Percentiles rank a stretch among this genome's conserved stretches.
Conservation (phyloP, 2,113 vertebrate species). For the Pluvialis apricaria region DNA sequence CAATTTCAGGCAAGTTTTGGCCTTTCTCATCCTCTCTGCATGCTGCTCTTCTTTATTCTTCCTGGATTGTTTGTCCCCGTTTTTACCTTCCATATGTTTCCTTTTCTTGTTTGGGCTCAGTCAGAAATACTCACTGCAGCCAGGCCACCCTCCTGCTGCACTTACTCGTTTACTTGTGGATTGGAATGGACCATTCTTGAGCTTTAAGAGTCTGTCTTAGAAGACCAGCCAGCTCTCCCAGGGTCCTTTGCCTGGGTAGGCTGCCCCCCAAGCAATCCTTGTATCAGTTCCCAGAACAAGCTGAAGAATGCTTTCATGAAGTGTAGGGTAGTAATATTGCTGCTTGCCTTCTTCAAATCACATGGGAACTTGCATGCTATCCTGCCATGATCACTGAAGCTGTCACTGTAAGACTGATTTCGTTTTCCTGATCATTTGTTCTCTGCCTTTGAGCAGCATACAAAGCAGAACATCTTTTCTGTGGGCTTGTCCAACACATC, state of each 20-base stretch:
- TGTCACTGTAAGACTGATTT: neutral
- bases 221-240: neutral
- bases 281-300: neutral
- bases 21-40: neutral
- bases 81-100: neutral
- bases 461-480: neutral
- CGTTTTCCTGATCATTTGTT: neutral
- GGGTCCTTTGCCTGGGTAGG: neutral
- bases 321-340: neutral
- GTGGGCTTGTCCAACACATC: neutral
- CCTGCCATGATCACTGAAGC: neutral
- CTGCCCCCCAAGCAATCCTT: neutral
- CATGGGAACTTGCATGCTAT: neutral
- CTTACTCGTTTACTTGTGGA: neutral
- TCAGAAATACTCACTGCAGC: neutral
- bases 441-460: neutral
- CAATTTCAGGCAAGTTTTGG: neutral
- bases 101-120: neutral
- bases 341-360: neutral
- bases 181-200: neutral
- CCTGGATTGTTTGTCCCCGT: neutral
- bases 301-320: neutral
- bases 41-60: neutral
- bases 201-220: neutral
- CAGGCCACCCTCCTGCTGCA: neutral